Evolutionary conservation across 2,888 invertebrate species (phyloP), one percentile per base, ranked within the genome.

Genomic region (Lymantria monacha): DNA sequence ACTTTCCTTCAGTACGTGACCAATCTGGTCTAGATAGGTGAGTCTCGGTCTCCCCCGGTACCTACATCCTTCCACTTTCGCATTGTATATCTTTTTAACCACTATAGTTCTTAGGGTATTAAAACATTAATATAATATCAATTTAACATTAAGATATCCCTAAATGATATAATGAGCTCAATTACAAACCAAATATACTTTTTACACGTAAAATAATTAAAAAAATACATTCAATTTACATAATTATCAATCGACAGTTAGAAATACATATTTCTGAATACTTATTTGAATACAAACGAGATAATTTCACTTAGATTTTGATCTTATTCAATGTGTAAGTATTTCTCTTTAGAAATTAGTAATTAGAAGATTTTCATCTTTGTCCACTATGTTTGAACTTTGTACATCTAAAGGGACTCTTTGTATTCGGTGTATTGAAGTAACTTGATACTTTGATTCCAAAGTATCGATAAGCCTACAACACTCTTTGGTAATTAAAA

Each of bases 401-500:
- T 15, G 47, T 7, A n/a, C 49, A 46, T 40, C 30, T 10, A 30
- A 48, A 36, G 30, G 37, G 30, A 46, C 48, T 53, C 45, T 53
- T 11, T 41, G 30, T 43, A 30, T 55, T 46, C 49, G 43, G 49
- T 59, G 55, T 51, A 51, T 53, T 40, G 14, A 49, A 44, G 72
- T 66, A 74, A 75, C 60, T 30, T 54, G 68, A 75, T 67, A 70
- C 66, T 22, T 41, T 41, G 69, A 69, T 67, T 50, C 42, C 38
- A 48, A 42, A 38, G 44, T 61, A 60, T 57, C 53, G 73, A 74
- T 74, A 67, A 59, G 49, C 42, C 37, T 44, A 53, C 47, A 13
- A 63, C 70, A 68, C 66, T 59, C 49, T 58, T 57, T 50, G 44
- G 73, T 81, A 75, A 83, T 84, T 82, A 79, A 80, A 79, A 71